These are phyloP conservation scores for Drosophila setifemur DNA, from an alignment of 1,140 invertebrate species.

Conservation along the genomic window DNA sequence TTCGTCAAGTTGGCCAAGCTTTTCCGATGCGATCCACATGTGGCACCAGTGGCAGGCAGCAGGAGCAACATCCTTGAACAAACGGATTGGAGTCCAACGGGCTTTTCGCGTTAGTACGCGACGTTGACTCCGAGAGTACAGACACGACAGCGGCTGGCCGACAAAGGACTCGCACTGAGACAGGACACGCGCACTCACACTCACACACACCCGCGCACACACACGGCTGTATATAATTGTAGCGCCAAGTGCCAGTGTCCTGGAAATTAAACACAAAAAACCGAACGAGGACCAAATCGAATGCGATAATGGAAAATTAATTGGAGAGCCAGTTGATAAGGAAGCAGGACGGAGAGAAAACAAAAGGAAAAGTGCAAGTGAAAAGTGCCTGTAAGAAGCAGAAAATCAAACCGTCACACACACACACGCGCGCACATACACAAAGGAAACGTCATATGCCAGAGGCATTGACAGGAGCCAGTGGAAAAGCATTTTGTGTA, in stretches of 20 bases:
- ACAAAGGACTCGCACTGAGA: slow-evolving; percentile 15
- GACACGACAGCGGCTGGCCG: slow-evolving; percentile 47
- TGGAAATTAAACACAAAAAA: slow-evolving; percentile 42
- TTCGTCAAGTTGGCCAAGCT: slow-evolving; percentile 64
- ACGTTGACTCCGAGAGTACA: slow-evolving; percentile 65
- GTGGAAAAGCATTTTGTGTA: slow-evolving; percentile 76
- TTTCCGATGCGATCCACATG: slow-evolving; percentile 57
- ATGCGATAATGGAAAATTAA: slow-evolving; percentile 24
- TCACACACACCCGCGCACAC: background rate
- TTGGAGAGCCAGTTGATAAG: slow-evolving; percentile 11
- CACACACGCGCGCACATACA: slow-evolving; percentile 16
- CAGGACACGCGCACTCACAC: slow-evolving; percentile 14
- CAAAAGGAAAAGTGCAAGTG: slow-evolving; percentile 66
- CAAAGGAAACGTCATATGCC: slow-evolving; percentile 77
- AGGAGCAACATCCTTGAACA: slow-evolving; percentile 67
- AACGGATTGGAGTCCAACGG: slow-evolving; percentile 52
- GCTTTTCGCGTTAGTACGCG: slow-evolving; percentile 68
- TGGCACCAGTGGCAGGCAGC: slow-evolving; percentile 13
- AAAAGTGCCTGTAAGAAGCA: slow-evolving; percentile 64
- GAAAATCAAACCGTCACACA: slow-evolving; percentile 41
- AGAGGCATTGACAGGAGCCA: slow-evolving; percentile 74
- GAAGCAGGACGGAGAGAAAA: background rate
- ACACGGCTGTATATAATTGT: slow-evolving; percentile 43
- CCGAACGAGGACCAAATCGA: slow-evolving; percentile 37
- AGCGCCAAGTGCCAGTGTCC: slow-evolving; percentile 68